phyloP scores from a whole-genome alignment of 2,797 vertebrate genomes.

The Pitangus sulphuratus region DNA sequence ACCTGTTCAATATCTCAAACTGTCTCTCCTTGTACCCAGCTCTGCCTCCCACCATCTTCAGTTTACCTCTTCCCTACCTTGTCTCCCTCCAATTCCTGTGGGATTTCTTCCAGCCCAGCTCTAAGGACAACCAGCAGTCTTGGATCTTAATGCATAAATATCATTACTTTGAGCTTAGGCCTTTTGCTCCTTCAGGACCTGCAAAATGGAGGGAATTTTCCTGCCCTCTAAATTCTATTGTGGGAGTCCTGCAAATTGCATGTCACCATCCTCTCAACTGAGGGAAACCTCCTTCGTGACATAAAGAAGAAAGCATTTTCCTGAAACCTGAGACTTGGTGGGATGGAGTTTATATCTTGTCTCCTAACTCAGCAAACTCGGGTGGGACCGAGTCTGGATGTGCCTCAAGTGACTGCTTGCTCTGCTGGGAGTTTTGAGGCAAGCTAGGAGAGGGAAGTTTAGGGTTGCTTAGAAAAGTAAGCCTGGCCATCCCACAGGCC shows the following conservation, averaged over 20 bases:
- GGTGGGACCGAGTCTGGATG: neutral
- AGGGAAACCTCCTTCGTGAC: neutral
- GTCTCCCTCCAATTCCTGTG: neutral
- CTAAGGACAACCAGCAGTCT: neutral
- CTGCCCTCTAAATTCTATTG: neutral
- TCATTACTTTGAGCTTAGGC: neutral
- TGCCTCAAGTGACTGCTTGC: neutral
- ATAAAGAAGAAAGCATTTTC: neutral
- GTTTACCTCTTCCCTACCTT: neutral
- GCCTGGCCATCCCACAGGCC: neutral
- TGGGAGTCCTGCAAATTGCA: neutral
- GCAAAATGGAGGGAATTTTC: neutral
- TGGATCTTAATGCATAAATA: neutral
- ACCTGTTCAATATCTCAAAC: neutral
- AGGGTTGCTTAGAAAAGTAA: neutral
- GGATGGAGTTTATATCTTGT: neutral
- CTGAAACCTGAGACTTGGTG: neutral
- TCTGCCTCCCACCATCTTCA: neutral
- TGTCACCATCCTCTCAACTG: neutral
- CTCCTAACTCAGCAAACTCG: neutral
- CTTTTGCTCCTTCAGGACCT: neutral
- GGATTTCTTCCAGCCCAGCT: neutral
- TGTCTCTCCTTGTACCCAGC: neutral
- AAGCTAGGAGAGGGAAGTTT: neutral
- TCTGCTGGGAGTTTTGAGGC: neutral